Conservation (phyloP, 2,113 vertebrate species). For the Promerops cafer region DNA sequence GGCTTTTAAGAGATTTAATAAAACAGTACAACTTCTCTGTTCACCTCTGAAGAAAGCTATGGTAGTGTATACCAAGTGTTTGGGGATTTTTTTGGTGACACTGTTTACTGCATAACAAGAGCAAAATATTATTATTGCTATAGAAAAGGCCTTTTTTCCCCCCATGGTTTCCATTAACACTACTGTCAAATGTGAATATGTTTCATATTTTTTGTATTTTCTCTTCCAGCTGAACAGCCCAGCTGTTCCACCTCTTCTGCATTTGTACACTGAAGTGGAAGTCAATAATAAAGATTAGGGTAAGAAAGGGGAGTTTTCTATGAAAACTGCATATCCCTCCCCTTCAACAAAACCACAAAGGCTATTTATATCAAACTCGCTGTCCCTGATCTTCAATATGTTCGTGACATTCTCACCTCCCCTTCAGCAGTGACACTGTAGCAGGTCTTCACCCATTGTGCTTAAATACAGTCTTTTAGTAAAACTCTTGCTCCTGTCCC, state of each 20-base stretch:
- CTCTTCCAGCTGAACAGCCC: background rate
- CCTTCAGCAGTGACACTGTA: slow-evolving; percentile 38
- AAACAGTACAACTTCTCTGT: background rate
- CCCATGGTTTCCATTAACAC: background rate
- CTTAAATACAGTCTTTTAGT: background rate
- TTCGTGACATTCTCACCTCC: slow-evolving; percentile 49
- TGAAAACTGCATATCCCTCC: background rate
- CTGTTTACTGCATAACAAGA: background rate
- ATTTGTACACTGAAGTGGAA: background rate
- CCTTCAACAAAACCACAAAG: background rate
- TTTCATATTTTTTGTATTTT: background rate
- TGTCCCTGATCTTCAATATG: slow-evolving; percentile 29
- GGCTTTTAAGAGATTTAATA: background rate
- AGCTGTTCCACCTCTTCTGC: background rate
- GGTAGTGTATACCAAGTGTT: background rate
- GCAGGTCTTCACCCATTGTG: slow-evolving; percentile 47
- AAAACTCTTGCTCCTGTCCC: slow-evolving; percentile 18
- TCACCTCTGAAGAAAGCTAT: background rate
- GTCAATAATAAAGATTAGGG: background rate
- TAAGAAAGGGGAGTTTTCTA: background rate
- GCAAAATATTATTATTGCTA: background rate
- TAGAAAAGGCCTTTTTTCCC: rapidly evolving
- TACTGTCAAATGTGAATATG: background rate
- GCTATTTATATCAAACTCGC: background rate
- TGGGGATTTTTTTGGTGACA: background rate